Conservation (phyloP, 2,113 vertebrate genomes). For the Octodon degus region DNA sequence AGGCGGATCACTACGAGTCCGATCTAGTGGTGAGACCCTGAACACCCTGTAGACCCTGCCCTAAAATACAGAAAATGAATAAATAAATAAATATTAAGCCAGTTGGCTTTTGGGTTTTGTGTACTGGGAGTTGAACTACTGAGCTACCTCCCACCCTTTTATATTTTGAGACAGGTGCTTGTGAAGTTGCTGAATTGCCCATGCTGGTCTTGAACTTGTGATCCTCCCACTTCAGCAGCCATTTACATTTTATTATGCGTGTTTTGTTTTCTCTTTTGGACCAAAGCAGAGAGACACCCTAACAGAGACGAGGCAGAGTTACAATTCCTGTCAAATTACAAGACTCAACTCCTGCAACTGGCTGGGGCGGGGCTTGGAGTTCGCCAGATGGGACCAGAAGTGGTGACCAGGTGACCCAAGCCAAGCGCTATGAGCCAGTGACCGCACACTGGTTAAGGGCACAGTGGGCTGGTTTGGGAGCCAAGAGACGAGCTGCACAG, state of each 20-base stretch:
- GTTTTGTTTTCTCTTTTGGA: not conserved
- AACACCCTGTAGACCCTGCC: no score
- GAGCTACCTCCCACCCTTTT: not conserved
- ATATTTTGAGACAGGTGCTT: not conserved
- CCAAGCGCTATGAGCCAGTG: not conserved
- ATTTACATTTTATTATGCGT: not conserved
- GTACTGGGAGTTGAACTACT: not conserved
- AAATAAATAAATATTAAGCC: not conserved
- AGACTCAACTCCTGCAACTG: not conserved
- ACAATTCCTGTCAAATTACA: not conserved
- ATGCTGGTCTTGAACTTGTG: no score
- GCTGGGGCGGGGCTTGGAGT: fast-evolving
- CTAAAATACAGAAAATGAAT: no score
- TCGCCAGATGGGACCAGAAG: not conserved
- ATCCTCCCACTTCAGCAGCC: no score
- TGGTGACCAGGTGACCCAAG: not conserved
- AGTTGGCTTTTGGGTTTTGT: not conserved
- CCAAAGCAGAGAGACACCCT: not conserved
- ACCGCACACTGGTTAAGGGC: not conserved
- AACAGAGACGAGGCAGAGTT: not conserved
- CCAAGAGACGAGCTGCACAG: not conserved
- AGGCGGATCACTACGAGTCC: no score
- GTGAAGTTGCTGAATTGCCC: not conserved
- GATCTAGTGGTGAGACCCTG: no score
- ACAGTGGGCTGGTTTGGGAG: not conserved